Evolutionary conservation across 2,797 vertebrate species (phyloP).

Genomic region (Myoxocephalus aenaeus): DNA sequence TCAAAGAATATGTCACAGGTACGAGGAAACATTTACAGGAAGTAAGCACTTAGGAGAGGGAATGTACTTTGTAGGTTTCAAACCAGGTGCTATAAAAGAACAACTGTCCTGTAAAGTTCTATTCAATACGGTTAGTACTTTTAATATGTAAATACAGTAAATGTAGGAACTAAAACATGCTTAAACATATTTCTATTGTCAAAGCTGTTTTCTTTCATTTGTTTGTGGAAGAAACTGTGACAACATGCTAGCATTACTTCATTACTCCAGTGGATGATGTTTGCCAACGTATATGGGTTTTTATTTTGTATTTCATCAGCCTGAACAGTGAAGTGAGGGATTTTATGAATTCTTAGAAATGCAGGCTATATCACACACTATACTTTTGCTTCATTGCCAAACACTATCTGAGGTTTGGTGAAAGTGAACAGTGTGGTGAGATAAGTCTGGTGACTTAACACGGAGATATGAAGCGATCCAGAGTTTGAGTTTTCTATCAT

Average conservation of each 20-base stretch:
- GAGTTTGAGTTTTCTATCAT: not conserved
- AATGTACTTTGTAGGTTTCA: not conserved
- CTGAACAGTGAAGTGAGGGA: not conserved
- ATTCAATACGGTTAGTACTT: not conserved
- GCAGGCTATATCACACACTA: not conserved
- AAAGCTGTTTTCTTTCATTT: not conserved
- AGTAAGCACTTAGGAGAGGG: not conserved
- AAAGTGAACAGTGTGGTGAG: not conserved
- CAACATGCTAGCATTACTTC: not conserved
- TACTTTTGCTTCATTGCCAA: not conserved
- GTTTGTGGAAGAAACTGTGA: not conserved
- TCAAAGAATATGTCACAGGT: conserved; percentile 99
- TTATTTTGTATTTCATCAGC: not conserved
- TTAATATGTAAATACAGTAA: not conserved
- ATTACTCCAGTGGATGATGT: not conserved
- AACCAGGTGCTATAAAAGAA: not conserved
- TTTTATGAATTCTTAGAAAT: not conserved
- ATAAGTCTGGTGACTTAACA: not conserved
- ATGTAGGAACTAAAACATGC: not conserved
- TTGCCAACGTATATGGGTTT: not conserved
- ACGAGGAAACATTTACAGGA: conserved; percentile 35
- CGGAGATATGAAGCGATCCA: not conserved
- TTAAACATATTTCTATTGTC: not conserved
- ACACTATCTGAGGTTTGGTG: not conserved
- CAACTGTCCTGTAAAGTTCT: not conserved